Evolutionary conservation across 2,113 vertebrate genomes (phyloP).

Genomic region (Eleginops maclovinus): DNA sequence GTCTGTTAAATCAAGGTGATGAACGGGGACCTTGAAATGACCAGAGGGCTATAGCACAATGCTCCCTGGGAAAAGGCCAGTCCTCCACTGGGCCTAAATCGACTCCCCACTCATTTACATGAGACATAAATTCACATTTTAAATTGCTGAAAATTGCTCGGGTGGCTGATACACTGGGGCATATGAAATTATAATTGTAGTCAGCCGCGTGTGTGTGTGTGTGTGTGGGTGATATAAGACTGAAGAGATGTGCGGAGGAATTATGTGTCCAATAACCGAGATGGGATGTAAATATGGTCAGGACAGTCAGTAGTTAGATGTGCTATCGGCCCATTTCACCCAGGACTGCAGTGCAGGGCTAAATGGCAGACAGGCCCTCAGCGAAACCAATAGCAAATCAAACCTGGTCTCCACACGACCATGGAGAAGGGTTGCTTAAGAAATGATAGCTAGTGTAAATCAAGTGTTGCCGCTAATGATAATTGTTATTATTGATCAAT

Average conservation of each 20-base stretch:
- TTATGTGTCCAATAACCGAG: conserved; percentile 72
- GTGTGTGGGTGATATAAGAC: conserved; percentile 51
- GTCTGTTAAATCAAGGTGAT: conserved; percentile 54
- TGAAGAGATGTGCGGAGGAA: conserved; percentile 67
- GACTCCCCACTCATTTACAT: conserved; percentile 84
- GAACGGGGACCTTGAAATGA: conserved; percentile 61
- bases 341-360: conserved; percentile 58
- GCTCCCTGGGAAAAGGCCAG: conserved; percentile 86
- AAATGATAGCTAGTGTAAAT: conserved; percentile 25
- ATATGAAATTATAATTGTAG: conserved; percentile 80
- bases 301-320: conserved; percentile 52
- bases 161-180: conserved; percentile 73
- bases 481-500: not conserved
- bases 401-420: conserved; percentile 48
- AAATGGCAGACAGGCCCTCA: conserved; percentile 67
- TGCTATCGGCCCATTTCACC: conserved; percentile 64
- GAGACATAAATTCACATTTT: conserved; percentile 83
- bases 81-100: conserved; percentile 82
- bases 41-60: conserved; percentile 68
- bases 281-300: conserved; percentile 67
- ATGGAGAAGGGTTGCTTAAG: conserved; percentile 11
- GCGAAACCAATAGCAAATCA: conserved; percentile 53
- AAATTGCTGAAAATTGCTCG: conserved; percentile 79
- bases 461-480: not conserved
- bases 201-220: conserved; percentile 53